phyloP scores from a whole-genome alignment of 2,888 invertebrate genomes.

The Cyrtodaria siliqua region DNA sequence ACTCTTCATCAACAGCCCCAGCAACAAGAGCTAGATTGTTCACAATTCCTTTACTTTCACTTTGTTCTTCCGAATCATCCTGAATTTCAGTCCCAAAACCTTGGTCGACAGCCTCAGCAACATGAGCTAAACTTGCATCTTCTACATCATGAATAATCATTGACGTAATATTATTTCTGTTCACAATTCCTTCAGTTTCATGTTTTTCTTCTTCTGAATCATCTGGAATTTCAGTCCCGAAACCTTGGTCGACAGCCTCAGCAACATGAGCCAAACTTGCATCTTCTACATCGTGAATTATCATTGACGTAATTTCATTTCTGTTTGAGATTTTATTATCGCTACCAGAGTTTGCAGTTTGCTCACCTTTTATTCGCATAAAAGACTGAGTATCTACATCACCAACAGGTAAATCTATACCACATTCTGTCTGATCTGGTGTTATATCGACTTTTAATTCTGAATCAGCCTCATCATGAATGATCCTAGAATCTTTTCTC shows the following conservation, averaged over 20 bases:
- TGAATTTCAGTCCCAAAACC: too few species aligned
- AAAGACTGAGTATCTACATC: too few species aligned
- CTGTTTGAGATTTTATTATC: conserved; percentile 2
- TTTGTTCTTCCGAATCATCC: too few species aligned
- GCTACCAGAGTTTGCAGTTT: too few species aligned
- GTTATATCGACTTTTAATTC: background rate
- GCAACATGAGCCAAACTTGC: background rate
- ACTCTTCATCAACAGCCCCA: too few species aligned
- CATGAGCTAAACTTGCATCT: background rate
- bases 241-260: too few species aligned
- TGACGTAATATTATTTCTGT: conserved; percentile 22
- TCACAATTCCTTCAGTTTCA: conserved; percentile 4
- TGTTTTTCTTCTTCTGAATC: background rate
- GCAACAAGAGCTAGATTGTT: too few species aligned
- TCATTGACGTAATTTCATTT: conserved; percentile 29
- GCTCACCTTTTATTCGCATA: too few species aligned
- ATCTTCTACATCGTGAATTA: conserved; percentile 40
- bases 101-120: too few species aligned
- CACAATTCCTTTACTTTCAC: too few species aligned
- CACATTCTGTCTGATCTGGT: background rate
- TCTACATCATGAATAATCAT: conserved; percentile 47
- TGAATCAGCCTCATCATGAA: background rate
- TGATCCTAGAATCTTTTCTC: background rate
- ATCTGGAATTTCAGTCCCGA: too few species aligned
- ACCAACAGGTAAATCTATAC: too few species aligned